Evolutionary conservation across 2,797 vertebrate species (phyloP).

Genomic region (Lepilemur ruficaudatus): DNA sequence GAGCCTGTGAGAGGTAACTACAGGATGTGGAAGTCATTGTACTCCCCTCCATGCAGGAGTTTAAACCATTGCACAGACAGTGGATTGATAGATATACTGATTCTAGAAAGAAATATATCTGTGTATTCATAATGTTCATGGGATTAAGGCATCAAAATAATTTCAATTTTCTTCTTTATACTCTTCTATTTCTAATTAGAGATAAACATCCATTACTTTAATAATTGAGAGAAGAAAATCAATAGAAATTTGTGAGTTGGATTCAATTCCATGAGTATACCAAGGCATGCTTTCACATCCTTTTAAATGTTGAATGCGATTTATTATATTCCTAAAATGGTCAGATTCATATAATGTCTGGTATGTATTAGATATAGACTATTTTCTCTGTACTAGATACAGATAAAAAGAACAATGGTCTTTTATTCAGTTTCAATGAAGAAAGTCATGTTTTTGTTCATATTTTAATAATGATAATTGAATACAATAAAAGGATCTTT

Average conservation of each 20-base stretch:
- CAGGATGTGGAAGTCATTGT: not conserved
- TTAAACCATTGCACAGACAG: not conserved
- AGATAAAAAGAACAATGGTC: not conserved
- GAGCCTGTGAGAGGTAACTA: not conserved
- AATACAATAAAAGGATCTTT: not conserved
- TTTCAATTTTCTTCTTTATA: not conserved
- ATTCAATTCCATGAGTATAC: not conserved
- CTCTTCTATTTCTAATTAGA: not conserved
- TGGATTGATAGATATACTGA: not conserved
- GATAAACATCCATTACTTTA: not conserved
- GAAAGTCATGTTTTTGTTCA: not conserved
- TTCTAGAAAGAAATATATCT: not conserved
- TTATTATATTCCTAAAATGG: not conserved
- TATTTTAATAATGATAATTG: not conserved
- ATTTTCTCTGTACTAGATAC: not conserved
- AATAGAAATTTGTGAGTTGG: not conserved
- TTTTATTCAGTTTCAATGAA: not conserved
- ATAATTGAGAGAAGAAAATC: not conserved
- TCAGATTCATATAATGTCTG: not conserved
- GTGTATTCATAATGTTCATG: not conserved
- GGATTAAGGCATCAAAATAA: not conserved
- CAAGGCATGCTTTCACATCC: not conserved
- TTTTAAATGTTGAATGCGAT: not conserved
- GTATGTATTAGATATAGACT: not conserved
- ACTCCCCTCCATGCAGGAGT: not conserved